These are phyloP conservation scores for Siphlonurus alternatus DNA, from an alignment of 2,888 invertebrate species.

Conservation along the genomic window DNA sequence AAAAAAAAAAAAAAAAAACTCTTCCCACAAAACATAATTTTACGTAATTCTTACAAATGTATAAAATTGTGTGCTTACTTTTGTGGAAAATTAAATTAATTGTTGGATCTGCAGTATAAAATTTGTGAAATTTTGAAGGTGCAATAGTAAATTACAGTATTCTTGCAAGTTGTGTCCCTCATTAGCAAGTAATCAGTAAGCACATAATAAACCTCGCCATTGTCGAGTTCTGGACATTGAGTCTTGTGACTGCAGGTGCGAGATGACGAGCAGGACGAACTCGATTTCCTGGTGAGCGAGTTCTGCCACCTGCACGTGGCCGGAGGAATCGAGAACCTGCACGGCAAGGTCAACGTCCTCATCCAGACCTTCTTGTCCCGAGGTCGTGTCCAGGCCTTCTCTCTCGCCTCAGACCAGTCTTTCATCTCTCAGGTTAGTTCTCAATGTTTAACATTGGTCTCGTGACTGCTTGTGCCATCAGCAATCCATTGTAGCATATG, in stretches of 20 bases:
- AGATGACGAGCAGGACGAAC: constrained; percentile 85
- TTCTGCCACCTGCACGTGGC: constrained; percentile 63
- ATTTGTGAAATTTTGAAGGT: neutral
- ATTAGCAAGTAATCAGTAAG: too few species aligned
- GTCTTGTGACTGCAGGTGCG: constrained; percentile 41
- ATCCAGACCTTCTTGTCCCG: constrained; percentile 79
- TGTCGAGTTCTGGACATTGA: too few species aligned
- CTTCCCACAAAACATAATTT: too few species aligned
- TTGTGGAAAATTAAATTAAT: neutral
- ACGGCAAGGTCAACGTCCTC: constrained; percentile 90
- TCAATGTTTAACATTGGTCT: neutral
- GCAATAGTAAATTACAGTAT: too few species aligned
- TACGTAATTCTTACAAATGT: too few species aligned
- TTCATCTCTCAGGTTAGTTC: constrained; percentile 66
- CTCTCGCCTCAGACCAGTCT: constrained; percentile 72
- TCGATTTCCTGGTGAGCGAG: constrained; percentile 56
- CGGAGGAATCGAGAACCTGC: constrained; percentile 73
- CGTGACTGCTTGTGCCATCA: neutral
- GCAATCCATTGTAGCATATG: neutral
- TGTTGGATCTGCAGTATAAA: neutral
- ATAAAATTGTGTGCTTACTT: too few species aligned
- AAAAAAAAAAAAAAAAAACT: too few species aligned
- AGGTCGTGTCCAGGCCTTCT: constrained; percentile 63
- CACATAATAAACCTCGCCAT: too few species aligned
- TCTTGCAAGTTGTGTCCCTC: too few species aligned